These are phyloP conservation scores for Menidia beryllina DNA, from an alignment of 2,113 vertebrate species.

Conservation along the genomic window DNA sequence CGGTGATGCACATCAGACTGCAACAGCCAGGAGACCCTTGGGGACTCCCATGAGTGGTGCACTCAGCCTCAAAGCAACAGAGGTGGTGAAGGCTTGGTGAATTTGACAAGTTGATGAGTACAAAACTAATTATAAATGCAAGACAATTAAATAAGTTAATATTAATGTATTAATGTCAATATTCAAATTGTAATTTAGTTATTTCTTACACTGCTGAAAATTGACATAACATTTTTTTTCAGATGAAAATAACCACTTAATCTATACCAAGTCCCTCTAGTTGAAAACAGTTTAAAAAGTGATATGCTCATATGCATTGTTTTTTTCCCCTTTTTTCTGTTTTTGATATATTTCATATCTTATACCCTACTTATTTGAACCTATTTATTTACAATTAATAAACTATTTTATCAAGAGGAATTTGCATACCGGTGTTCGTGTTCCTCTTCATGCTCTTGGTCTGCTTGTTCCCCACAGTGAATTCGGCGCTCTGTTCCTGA, in stretches of 20 bases:
- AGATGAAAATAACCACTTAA: too few species aligned
- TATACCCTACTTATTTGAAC: too few species aligned
- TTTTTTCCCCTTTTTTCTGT: constrained; percentile 3
- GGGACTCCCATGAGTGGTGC: constrained; percentile 44
- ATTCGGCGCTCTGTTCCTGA: constrained; percentile 9
- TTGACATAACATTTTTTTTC: too few species aligned
- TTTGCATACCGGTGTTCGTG: constrained; percentile 66
- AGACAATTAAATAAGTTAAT: too few species aligned
- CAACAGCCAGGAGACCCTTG: constrained; percentile 44
- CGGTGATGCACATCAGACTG: constrained; percentile 59
- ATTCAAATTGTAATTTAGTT: too few species aligned
- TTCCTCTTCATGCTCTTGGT: constrained; percentile 73
- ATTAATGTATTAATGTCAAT: too few species aligned
- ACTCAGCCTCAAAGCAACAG: constrained; percentile 45
- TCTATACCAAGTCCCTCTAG: background rate
- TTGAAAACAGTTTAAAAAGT: constrained; percentile 3
- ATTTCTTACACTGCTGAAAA: too few species aligned
- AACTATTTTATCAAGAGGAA: too few species aligned
- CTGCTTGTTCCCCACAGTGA: constrained; percentile 10
- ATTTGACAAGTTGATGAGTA: constrained; percentile 19
- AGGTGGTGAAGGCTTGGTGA: constrained; percentile 4
- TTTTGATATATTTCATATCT: too few species aligned
- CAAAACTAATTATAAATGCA: background rate
- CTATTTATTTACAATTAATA: too few species aligned
- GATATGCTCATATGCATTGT: background rate